Conservation (phyloP, 2,797 vertebrate species). For the Pseudochirops corinnae region DNA sequence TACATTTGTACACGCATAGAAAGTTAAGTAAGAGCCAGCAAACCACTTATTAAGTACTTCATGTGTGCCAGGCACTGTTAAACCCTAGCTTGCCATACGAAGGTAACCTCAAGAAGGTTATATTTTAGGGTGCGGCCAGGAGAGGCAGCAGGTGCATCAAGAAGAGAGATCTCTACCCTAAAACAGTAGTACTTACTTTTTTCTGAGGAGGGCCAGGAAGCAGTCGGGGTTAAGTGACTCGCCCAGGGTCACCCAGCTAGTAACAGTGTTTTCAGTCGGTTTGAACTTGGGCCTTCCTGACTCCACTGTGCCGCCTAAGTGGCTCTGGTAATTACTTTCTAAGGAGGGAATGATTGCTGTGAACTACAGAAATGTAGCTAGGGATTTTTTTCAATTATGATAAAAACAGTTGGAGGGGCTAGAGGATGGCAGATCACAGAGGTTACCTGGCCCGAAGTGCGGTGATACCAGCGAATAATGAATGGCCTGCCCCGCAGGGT, state of each 20-base stretch:
- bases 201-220: not conserved
- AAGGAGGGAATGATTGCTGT: not conserved
- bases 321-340: not conserved
- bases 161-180: not conserved
- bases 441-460: not conserved
- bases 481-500: not conserved
- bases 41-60: not conserved
- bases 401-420: not conserved
- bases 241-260: too few relatives aligned
- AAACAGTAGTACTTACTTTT: not conserved
- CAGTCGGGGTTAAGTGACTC: too few relatives aligned
- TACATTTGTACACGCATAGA: not conserved
- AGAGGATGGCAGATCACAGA: not conserved
- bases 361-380: not conserved
- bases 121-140: not conserved
- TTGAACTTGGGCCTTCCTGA: too few relatives aligned
- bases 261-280: too few relatives aligned
- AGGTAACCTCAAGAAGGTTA: not conserved
- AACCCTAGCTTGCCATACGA: not conserved
- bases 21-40: not conserved
- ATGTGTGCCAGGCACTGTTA: slow-evolving; percentile 22
- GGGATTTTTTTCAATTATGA: not conserved
- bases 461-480: not conserved
- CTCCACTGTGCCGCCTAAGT: too few relatives aligned
- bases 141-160: too few relatives aligned